phyloP scores from a whole-genome alignment of 2,888 invertebrate species.

The Trichacis sp. region DNA sequence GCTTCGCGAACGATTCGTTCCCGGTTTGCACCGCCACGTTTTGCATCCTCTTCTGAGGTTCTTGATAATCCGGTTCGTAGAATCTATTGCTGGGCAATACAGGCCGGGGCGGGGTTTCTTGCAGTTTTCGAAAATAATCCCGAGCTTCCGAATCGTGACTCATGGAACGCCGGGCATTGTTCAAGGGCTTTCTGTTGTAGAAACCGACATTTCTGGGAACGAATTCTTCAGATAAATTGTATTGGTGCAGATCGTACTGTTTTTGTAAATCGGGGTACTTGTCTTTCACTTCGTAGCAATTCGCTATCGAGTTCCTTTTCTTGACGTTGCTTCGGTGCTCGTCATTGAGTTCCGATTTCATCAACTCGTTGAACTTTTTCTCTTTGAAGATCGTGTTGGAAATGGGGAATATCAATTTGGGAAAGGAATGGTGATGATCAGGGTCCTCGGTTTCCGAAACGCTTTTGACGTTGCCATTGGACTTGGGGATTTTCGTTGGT shows the following conservation, averaged over 20 bases:
- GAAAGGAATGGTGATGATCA: slow-evolving; percentile 54
- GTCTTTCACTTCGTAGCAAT: slow-evolving; percentile 29
- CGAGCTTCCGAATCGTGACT: slow-evolving; percentile 10
- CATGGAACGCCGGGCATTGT: slow-evolving; percentile 10
- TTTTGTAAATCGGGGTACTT: slow-evolving; percentile 23
- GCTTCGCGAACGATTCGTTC: slow-evolving; percentile 21
- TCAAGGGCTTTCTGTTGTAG: slow-evolving; percentile 26
- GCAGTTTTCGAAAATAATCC: slow-evolving; percentile 15
- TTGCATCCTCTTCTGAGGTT: slow-evolving; percentile 28
- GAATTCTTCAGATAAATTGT: slow-evolving; percentile 13
- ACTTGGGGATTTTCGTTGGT: background rate
- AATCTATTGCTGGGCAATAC: slow-evolving; percentile 6
- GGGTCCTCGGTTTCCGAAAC: slow-evolving; percentile 25
- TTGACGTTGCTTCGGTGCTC: slow-evolving; percentile 21
- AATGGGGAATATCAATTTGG: slow-evolving; percentile 52
- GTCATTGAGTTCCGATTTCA: slow-evolving; percentile 21
- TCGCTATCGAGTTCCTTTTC: slow-evolving; percentile 34
- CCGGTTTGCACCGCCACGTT: slow-evolving; percentile 47
- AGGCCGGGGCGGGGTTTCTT: slow-evolving; percentile 18
- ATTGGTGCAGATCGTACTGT: slow-evolving; percentile 28
- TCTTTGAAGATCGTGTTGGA: slow-evolving; percentile 36
- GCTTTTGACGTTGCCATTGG: no score
- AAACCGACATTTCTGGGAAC: slow-evolving; percentile 15
- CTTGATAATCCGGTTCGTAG: background rate
- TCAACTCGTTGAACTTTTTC: slow-evolving; percentile 23